Evolutionary conservation across 2,888 invertebrate species (phyloP).

Genomic region (Troides helena): DNA sequence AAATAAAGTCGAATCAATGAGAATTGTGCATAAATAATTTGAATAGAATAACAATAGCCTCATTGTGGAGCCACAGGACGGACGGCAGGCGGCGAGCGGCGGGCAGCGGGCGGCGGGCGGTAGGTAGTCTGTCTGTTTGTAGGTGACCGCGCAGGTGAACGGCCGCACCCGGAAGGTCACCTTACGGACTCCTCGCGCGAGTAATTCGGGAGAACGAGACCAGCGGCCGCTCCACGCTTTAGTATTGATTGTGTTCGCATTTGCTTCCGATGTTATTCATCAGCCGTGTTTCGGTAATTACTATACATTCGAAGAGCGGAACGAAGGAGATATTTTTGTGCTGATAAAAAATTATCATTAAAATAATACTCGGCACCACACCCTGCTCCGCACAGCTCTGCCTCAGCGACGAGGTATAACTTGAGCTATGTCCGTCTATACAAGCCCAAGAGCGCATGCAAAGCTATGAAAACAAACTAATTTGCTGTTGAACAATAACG

Average conservation of each 20-base stretch:
- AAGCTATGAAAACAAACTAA: too few species aligned
- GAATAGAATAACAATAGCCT: slow-evolving; percentile 29
- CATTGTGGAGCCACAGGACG: slow-evolving; percentile 4
- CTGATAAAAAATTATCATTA: too few species aligned
- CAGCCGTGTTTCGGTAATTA: too few species aligned
- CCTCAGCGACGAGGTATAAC: too few species aligned
- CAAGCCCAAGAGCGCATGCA: too few species aligned
- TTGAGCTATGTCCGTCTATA: too few species aligned
- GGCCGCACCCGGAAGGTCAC: slow-evolving; percentile 72
- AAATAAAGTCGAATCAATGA: background rate
- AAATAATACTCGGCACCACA: too few species aligned
- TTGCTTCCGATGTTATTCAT: background rate
- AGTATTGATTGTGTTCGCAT: slow-evolving; percentile 7
- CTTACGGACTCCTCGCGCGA: slow-evolving; percentile 50
- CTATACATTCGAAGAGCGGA: too few species aligned
- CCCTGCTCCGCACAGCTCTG: too few species aligned
- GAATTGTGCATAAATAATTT: slow-evolving; percentile 6
- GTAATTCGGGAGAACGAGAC: slow-evolving; percentile 49
- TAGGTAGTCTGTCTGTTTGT: slow-evolving; percentile 32
- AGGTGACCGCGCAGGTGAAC: slow-evolving; percentile 57
- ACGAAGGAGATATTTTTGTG: too few species aligned
- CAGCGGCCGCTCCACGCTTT: slow-evolving; percentile 3
- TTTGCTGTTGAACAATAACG: too few species aligned
- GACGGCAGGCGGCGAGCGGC: background rate
- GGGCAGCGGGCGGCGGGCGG: slow-evolving; percentile 5